Base-by-base conservation (phyloP, 2,797 vertebrate species). In the Mus spretus region DNA sequence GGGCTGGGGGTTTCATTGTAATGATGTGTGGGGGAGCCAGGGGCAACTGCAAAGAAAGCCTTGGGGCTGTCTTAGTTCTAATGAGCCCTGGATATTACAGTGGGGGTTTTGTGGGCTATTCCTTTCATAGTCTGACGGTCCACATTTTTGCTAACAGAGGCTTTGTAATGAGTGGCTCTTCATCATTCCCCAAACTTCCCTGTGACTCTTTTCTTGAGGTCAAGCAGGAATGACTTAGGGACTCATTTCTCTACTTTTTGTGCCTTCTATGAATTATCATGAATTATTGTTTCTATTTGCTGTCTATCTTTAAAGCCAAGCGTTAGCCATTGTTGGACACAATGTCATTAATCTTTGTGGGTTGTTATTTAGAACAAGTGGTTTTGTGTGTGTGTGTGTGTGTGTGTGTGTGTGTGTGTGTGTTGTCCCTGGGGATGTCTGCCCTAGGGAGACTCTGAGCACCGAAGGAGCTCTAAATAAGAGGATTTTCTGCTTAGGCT, bases 231-330 rank as follows among this genome's bases (percentile, higher is more conserved):
- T 50, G 93, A 61, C 55, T 37, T 91, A 37, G 65, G 89, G 87
- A 79, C 34, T 57, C 44, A 50, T 82, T 74, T 79, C 93, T 78
- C 31, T 7, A 65, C 31, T 28, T 44, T 95, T 63, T 40, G 19
- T 53, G 44, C 28, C 44, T 90, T 81, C 40, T 57, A 91, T 47
- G 26, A 40, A 61, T 47, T 90, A 6, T 24, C 63, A 91, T 47
- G 26, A 40, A 61, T 47, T 89, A 6, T 24, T 67, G 55, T 85
- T 74, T 28, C 59, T 82, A 74, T 53, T 53, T 92, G 26, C 37
- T 63, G 44, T 78, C 87, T 90, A 83, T 84, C 67, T 90, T 94
- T 44, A 91, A 90, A 95, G 82, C 44, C 55, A 82, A 31, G 40
- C 82, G 8, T 92, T 96, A 92, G 24, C 61, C 70, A 72, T 81